Base-by-base conservation (phyloP, 37 sponge, comb jelly and placozoan genomes). In the Corticium candelabrum region DNA sequence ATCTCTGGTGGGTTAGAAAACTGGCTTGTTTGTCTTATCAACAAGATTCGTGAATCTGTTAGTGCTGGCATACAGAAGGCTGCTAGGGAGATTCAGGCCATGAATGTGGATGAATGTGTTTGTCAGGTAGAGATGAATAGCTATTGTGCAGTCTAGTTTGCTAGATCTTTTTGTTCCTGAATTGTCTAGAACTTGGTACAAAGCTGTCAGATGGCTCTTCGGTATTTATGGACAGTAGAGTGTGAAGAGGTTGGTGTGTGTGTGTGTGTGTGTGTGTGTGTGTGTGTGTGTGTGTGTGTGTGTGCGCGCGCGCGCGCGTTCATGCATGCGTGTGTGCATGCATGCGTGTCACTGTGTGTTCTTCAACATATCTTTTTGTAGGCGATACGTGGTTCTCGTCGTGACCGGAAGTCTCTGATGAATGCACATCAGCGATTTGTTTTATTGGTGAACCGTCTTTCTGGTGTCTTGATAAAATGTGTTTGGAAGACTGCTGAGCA, bases 201-300 rank as follows among this genome's bases (percentile, higher is more conserved):
- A 71, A 89, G 88, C 34, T 86, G 92, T 68, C 41, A 68, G 35
- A 56, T 89, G 40, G 89, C 81, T 29, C 79, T 91, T 40, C 82
- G 84, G 81, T 77, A 83, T 40, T 80, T 89, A 35, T 95, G 96
- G 96, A 86, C 92, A 38, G 74, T 41, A 50, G 92, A 95, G 62
- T 86, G 87, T 81, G 92, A 91, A 73, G 40, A 79, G 21, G 74
- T 72, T 36, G 21, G 62, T 50, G 62, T 50, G 62, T 11, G 21
- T 11, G 62, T 21, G 15, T 21, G 62, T 50, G 15, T 50, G 11
- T 50, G 15, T 27, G 11, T 11, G 62, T 11, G 21, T 11, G 11
- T 50, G 62, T 50, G 62, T 50, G 15, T 27, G 62, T 50, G 62
- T 50, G 11, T 50, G 62, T 27, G 11, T 11, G 62, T 11, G 21